Conservation (phyloP, 1,140 invertebrate species). For the Diabrotica virgifera region DNA sequence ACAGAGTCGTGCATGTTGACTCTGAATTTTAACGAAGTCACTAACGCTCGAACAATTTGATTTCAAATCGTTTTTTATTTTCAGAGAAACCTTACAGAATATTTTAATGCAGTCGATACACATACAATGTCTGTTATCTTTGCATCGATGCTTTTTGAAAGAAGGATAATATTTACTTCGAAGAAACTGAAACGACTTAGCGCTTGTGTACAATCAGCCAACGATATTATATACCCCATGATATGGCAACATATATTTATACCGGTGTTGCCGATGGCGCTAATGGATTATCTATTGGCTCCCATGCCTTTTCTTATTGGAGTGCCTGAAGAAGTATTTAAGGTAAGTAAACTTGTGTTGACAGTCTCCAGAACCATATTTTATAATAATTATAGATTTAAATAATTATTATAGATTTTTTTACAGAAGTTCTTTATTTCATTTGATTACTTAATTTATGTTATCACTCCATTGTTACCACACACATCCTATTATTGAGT, state of each 20-base stretch:
- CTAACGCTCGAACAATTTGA: conserved; percentile 17
- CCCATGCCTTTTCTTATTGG: conserved; percentile 96
- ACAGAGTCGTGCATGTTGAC: too few species aligned
- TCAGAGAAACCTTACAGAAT: conserved; percentile 92
- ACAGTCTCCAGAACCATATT: too few species aligned
- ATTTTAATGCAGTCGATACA: conserved; percentile 89
- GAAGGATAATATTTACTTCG: conserved; percentile 87
- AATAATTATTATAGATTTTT: too few species aligned
- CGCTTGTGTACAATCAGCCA: conserved; percentile 91
- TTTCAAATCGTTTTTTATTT: conserved; percentile 40
- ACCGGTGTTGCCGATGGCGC: conserved; percentile 81
- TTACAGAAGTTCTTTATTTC: too few species aligned
- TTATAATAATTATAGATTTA: too few species aligned
- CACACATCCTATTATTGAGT: too few species aligned
- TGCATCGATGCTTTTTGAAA: conserved; percentile 90
- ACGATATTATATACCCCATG: conserved; percentile 93
- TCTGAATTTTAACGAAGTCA: too few species aligned
- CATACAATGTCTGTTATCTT: conserved; percentile 93
- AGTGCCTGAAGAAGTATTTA: conserved; percentile 77
- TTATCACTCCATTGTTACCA: too few species aligned
- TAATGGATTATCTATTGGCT: conserved; percentile 87
- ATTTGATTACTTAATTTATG: too few species aligned
- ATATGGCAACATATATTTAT: conserved; percentile 98
- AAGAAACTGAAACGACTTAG: conserved; percentile 81
- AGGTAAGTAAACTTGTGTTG: conserved; percentile 55